These are phyloP conservation scores for Steinernema hermaphroditum DNA, from an alignment of 2,888 invertebrate genomes.

Conservation along the genomic window DNA sequence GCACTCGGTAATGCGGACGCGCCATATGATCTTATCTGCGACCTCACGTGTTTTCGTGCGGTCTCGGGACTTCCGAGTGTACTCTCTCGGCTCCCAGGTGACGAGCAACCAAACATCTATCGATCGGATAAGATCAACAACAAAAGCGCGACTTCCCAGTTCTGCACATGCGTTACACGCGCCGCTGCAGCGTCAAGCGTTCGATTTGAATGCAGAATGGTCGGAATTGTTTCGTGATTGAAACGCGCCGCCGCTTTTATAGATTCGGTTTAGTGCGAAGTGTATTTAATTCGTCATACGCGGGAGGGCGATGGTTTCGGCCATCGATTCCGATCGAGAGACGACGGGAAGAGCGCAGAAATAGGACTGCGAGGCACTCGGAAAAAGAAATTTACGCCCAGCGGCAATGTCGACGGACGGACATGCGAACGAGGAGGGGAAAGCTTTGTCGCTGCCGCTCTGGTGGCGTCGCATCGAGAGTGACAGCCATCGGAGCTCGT, in stretches of 20 bases:
- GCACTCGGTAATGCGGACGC: too few species aligned
- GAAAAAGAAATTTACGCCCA: slow-evolving; percentile 29
- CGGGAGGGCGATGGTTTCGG: slow-evolving; percentile 10
- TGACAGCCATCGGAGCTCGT: slow-evolving; percentile 21
- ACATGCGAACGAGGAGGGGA: neutral
- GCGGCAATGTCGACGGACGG: slow-evolving; percentile 25
- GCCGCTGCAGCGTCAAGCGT: too few species aligned
- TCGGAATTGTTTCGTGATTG: too few species aligned
- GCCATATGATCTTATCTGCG: too few species aligned
- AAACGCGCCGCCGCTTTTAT: neutral
- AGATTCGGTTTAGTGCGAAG: slow-evolving; percentile 24
- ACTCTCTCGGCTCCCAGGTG: too few species aligned
- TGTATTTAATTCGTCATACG: slow-evolving; percentile 29
- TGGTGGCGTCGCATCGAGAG: slow-evolving; percentile 16
- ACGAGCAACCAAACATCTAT: too few species aligned
- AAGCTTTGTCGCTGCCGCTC: slow-evolving; percentile 24
- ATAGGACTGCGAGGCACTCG: slow-evolving; percentile 29
- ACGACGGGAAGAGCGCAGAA: slow-evolving; percentile 26
- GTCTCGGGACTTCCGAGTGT: too few species aligned
- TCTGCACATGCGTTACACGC: too few species aligned
- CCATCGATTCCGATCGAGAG: slow-evolving; percentile 12
- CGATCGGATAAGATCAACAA: too few species aligned
- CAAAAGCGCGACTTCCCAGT: too few species aligned
- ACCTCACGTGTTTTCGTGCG: too few species aligned
- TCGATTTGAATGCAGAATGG: too few species aligned